Base-by-base conservation (phyloP, 2,113 vertebrate genomes). In the Macquaria ambigua region DNA sequence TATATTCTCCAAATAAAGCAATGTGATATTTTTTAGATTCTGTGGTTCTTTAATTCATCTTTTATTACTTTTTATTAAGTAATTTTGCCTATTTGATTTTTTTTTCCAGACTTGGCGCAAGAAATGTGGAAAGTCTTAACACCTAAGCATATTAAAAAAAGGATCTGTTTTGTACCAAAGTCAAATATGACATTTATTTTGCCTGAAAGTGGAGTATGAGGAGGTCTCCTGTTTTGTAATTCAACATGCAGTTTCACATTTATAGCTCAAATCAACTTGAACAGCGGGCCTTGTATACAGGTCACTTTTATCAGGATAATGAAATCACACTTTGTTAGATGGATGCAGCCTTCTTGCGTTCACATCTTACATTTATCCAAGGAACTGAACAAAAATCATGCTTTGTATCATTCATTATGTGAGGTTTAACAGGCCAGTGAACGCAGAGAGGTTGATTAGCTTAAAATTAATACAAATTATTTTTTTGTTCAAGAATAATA, bases 111-210 rank as follows among this genome's bases (percentile, higher is more conserved):
- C 18, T 53, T 48, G 6, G n/a, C 15, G 55, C 16, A 62, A 48
- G 52, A 70, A 46, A 61, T 73, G 16, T 56, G n/a, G 53, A 37
- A 81, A 84, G 59, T 79, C 66, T 77, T 73, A 77, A 71, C 58
- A 71, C 58, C 62, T 77, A 83, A 80, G 74, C 56, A 71, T 80
- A 74, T 83, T 56, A 79, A 77, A 81, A 77, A 81, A 90, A 80
- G 25, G n/a, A 59, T 59, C 55, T 72, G 58, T 39, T 39, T 74
- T 62, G 63, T 73, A 75, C 71, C 66, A 72, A 73, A 82, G 78
- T 82, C 76, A 85, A 89, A 91, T 59, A 74, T 56, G 9, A 74
- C 64, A 37, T 79, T 70, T 8, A 77, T 67, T 79, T 53, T 20
- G 28, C 34, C 28, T 71, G 69, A 14, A 82, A 46, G 39, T 61